Base-by-base conservation (phyloP, 2,797 vertebrate species). In the Lutra lutra region DNA sequence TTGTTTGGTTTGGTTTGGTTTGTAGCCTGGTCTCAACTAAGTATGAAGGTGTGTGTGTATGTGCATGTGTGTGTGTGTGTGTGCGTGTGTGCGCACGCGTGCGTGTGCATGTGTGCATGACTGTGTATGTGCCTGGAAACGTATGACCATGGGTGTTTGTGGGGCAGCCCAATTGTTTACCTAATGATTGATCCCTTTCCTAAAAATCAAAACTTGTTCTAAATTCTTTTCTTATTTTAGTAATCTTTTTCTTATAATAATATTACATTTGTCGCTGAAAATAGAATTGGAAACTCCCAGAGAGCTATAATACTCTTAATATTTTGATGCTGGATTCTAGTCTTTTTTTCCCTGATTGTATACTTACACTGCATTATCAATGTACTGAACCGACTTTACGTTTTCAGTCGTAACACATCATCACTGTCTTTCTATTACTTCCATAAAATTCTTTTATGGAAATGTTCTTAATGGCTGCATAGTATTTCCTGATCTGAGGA, bases 211-310 rank as follows among this genome's bases (percentile, higher is more conserved):
- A 83, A 82, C 32, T 92, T 68, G 18, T 29, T 94, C 75, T 58
- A 46, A 48, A 73, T 66, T 2, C 13, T 35, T 58, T 82, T 68
- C 73, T 83, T 7, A 48, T 51, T 86, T 95, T 68, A 40, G 17
- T 51, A 68, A 64, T 1, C 15, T 51, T 83, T 93, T 77, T 46
- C 29, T 62, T 60, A 84, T 40, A 32, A 46, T 66, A 75, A 68
- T 92, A 7, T 77, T 90, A 87, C 9, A 64, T 20, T 73, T 93
- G 20, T 60, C 20, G 64, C 66, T 77, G 85, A 6, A 86, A 96
- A 60, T 25, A 84, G 56, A 86, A 43, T 25, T 48, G 29, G 60
- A 54, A 51, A 86, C 13, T 94, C 51, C 13, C 21, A 78, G 54
- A 73, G 70, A 62, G 35, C 29, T 86, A 21, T n/a, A 79, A 88